Base-by-base conservation (phyloP, 1,140 invertebrate genomes). In the Brachionus asplanchnoidis region DNA sequence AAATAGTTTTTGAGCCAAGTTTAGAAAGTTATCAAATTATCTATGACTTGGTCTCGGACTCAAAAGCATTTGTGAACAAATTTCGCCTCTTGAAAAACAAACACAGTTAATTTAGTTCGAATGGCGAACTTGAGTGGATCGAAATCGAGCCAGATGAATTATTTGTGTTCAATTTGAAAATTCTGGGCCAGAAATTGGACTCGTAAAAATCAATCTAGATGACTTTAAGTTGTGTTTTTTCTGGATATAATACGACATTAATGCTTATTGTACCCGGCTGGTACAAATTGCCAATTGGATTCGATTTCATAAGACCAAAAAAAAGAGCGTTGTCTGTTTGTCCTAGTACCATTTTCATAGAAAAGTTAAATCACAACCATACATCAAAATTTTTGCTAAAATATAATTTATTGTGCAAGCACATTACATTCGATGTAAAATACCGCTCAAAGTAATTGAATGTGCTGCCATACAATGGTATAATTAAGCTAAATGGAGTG, bases 191-290 rank as follows among this genome's bases (percentile, higher is more conserved):
- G 20, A 75, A 75, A 46, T 5, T 26, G 7, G 36, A 46, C 17
- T 46, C 36, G 5, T 23, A 44, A 32, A 75, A 23, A 75, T 23
- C 14, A 75, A 75, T 75, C 3, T 75, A 20, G 70, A 75, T 46
- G 70, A 75, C 23, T 44, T 75, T 46, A 46, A 75, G 8, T n/a
- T 75, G n/a, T 75, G 70, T 23, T 46, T 75, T 20, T 75, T 75
- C n/a, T 75, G 70, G 70, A 46, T 75, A 17, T 36, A 75, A 42
- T 75, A 75, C 46, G 70, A 75, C n/a, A 75, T 46, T 20, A 75
- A 75, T 46, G 12, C n/a, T n/a, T n/a, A n/a, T n/a, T n/a, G n/a
- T n/a, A n/a, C n/a, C n/a, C n/a, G n/a, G n/a, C n/a, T n/a, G 36
- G 70, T 44, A 44, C 40, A 44, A 75, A 75, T 20, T 44, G n/a